phyloP scores from a whole-genome alignment of 2,797 vertebrate genomes.

The Artibeus lituratus region DNA sequence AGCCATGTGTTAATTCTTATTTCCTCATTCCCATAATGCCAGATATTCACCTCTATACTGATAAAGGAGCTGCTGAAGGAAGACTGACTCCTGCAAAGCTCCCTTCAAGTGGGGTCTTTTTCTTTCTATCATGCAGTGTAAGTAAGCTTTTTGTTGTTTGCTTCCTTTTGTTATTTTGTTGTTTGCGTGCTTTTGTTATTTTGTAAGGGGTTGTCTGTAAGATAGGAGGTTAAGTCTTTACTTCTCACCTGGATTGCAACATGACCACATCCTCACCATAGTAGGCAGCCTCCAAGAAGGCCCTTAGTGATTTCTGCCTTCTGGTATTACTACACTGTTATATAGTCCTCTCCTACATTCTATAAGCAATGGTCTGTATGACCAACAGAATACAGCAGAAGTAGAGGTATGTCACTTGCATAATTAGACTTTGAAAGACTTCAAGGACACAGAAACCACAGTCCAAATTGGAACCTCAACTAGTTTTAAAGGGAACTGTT shows the following conservation, averaged over 20 bases:
- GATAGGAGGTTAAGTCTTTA: neutral
- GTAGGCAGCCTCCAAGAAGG: neutral
- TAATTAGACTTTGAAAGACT: conserved; percentile 36
- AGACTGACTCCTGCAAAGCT: neutral
- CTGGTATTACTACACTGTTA: neutral
- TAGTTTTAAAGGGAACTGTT: conserved; percentile 7
- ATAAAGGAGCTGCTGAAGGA: conserved; percentile 2
- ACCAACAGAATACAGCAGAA: neutral
- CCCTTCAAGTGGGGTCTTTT: neutral
- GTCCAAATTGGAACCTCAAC: neutral
- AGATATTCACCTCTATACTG: neutral
- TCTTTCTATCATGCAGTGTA: neutral
- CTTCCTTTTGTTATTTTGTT: neutral
- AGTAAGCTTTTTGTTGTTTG: neutral
- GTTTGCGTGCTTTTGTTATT: neutral
- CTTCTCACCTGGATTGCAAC: neutral
- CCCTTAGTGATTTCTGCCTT: neutral
- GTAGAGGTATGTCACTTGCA: neutral
- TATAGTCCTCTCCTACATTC: neutral
- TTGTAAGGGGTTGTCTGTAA: neutral
- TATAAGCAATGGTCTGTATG: neutral
- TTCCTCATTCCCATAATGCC: neutral
- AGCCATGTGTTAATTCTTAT: neutral
- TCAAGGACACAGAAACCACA: neutral
- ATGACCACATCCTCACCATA: neutral